phyloP scores from a whole-genome alignment of 23 tunicate species.

The Clavelina lepadiformis region DNA sequence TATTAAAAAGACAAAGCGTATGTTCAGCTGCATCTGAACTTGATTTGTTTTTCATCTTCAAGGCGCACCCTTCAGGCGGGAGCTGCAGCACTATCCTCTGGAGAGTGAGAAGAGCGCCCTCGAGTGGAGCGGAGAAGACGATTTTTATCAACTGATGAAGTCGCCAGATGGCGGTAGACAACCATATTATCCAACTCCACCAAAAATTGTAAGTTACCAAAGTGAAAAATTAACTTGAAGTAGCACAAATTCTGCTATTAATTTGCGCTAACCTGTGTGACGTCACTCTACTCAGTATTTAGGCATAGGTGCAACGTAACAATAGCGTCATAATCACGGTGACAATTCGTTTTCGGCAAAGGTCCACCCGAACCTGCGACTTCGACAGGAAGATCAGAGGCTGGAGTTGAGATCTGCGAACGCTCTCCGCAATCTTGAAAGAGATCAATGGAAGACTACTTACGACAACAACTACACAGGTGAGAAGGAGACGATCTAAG shows the following conservation, averaged over 20 bases:
- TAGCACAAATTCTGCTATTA: too few species aligned
- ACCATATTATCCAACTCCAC: constrained; percentile 79
- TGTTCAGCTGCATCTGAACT: too few species aligned
- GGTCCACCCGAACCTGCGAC: constrained; percentile 81
- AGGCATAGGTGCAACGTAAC: too few species aligned
- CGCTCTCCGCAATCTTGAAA: constrained; percentile 78
- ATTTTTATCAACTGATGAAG: constrained; percentile 74
- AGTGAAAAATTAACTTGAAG: too few species aligned
- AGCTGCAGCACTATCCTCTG: constrained; percentile 63
- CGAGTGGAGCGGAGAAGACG: constrained; percentile 68
- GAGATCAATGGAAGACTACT: constrained; percentile 79
- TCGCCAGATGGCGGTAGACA: constrained; percentile 74
- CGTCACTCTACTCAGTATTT: too few species aligned
- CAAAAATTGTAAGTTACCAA: constrained; percentile 66
- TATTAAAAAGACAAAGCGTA: too few species aligned
- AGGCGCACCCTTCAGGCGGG: constrained; percentile 75
- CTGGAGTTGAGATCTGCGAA: constrained; percentile 76
- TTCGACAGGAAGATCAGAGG: constrained; percentile 73
- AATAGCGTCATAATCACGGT: too few species aligned
- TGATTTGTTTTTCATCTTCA: background rate
- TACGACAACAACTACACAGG: constrained; percentile 91
- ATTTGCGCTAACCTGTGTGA: too few species aligned
- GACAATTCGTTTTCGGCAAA: constrained; percentile 1
- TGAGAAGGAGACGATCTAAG: too few species aligned
- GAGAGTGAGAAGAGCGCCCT: constrained; percentile 65